Evolutionary conservation across 1,140 invertebrate genomes (phyloP), one percentile per base, ranked within the genome.

Genomic region (Oedothorax gibbosus): DNA sequence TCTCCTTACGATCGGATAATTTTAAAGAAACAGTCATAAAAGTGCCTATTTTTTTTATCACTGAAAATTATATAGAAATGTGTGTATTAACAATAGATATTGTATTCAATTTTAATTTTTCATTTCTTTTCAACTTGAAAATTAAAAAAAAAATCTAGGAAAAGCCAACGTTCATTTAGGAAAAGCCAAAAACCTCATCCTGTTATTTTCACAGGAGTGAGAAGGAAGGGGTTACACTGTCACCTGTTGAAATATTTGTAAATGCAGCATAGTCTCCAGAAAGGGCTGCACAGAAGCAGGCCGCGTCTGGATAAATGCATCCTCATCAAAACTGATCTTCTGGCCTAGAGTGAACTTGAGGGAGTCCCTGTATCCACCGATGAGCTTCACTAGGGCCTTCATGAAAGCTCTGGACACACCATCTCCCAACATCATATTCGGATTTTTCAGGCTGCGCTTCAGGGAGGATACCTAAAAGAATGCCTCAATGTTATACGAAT

Each of bases 361-460:
- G 14, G 96, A 97, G 89, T 98, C 96, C 86, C 96, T 92, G 89
- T 98, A 99, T 73, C 96, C 96, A 85, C 97, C 97, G 88, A 98
- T 98, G 60, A 98, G 91, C 90, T 82, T 79, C 4, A 98, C 97
- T 78, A 98, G 91, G 14, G 96, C 95, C 82, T 94, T 92, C 56
- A 99, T 91, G 90, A 99, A 99, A 54, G 96, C 95, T 87, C 95
- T 93, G 0, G 96, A 95, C 4, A 99, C 94, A 0, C 95, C 95
- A 90, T 99, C 97, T 0, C 96, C 97, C 51, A 97, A 91, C 60
- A 95, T 91, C 68, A 93, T 91, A 88, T 93, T 92, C 35, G 78
- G 78, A 84, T 93, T 93, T 65, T 87, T 87, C 18, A 89, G 56
- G 8, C 83, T 86, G 64, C 88, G 89, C 85, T 91, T 91, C 69